These are phyloP conservation scores for Subacronicta megacephala DNA, from an alignment of 2,888 invertebrate species.

Conservation along the genomic window DNA sequence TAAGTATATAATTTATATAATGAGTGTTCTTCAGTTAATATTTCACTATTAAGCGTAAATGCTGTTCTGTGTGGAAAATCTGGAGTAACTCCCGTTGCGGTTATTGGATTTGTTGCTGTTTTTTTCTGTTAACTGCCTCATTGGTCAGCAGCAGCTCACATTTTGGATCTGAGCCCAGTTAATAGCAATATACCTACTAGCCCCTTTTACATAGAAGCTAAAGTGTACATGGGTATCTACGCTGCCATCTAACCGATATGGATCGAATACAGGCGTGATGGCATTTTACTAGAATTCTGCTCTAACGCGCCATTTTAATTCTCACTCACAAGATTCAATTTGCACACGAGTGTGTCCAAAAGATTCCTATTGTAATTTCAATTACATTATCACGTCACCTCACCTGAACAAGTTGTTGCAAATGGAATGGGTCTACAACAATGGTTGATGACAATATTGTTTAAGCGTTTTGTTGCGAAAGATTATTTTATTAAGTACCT, in stretches of 20 bases:
- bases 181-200: too few species aligned
- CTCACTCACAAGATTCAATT: neutral
- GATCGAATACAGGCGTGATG: too few species aligned
- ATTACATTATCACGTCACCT: constrained; percentile 11
- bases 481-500: too few species aligned
- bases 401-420: constrained; percentile 21
- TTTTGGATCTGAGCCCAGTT: too few species aligned
- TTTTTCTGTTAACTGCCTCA: too few species aligned
- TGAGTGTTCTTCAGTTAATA: constrained; percentile 41
- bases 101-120: constrained; percentile 12
- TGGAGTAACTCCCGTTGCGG: constrained; percentile 23
- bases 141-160: too few species aligned
- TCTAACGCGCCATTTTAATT: neutral
- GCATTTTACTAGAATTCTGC: too few species aligned
- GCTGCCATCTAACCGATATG: too few species aligned
- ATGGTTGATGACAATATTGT: constrained; percentile 22
- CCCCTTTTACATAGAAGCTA: too few species aligned
- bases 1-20: constrained; percentile 39
- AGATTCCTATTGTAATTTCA: constrained; percentile 23
- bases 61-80: constrained; percentile 13
- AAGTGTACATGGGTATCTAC: too few species aligned
- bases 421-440: too few species aligned
- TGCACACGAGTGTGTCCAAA: neutral
- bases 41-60: constrained; percentile 41
- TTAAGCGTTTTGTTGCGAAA: constrained; percentile 13